Percentiles rank a stretch among this genome's conserved stretches.
phyloP scores from a whole-genome alignment of 2,888 invertebrate genomes.

The Lasioglossum pauxillum region DNA sequence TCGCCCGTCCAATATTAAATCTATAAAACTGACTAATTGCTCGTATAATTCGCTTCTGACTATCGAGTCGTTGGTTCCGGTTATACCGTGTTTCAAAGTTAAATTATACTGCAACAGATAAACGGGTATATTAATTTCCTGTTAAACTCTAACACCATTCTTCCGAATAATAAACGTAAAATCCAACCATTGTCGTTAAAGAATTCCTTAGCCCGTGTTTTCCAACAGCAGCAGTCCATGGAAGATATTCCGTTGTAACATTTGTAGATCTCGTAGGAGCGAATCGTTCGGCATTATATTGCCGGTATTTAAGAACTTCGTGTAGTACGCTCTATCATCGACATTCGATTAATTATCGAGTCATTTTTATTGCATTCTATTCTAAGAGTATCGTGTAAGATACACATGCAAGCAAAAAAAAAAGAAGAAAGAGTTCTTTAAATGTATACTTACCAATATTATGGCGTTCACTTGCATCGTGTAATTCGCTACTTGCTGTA shows the following conservation, averaged over 20 bases:
- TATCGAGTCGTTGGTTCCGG: conserved; percentile 86
- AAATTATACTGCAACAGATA: conserved; percentile 76
- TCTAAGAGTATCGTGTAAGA: not conserved
- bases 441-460: conserved; percentile 76
- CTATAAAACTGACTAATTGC: conserved; percentile 89
- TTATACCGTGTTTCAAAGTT: conserved; percentile 85
- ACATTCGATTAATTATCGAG: not conserved
- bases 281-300: conserved; percentile 86
- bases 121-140: not conserved
- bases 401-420: not conserved
- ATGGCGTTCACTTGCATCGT: conserved; percentile 81
- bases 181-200: conserved; percentile 79
- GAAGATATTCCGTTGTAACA: conserved; percentile 87
- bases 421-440: not conserved
- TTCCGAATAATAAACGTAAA: conserved; percentile 1
- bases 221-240: conserved; percentile 91
- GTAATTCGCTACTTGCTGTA: conserved; percentile 86
- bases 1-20: conserved; percentile 90
- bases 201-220: conserved; percentile 83
- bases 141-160: not conserved
- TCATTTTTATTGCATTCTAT: not conserved
- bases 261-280: conserved; percentile 82
- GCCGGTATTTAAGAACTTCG: conserved; percentile 88
- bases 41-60: conserved; percentile 88
- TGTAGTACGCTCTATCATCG: conserved; percentile 86